A percentile compares a stretch with the other conserved stretches of the same genome.
phyloP scores from a whole-genome alignment of 2,888 invertebrate genomes.

The Boloria euphrosyne region DNA sequence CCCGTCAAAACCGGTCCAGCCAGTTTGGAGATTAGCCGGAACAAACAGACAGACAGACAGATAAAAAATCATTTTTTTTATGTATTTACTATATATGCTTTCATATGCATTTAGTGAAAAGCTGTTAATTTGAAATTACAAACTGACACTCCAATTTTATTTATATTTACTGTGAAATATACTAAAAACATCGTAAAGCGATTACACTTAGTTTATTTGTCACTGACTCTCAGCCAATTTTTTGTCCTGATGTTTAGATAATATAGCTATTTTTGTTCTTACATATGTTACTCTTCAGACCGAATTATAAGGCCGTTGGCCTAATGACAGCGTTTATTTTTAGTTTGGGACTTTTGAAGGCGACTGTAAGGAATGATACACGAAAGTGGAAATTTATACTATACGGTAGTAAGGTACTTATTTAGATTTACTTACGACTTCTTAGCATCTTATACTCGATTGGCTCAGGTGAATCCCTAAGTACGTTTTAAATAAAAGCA shows the following conservation, averaged over 20 bases:
- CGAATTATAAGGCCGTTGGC: conserved; percentile 81
- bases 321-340: conserved; percentile 76
- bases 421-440: conserved; percentile 25
- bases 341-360: conserved; percentile 63
- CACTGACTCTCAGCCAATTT: conserved; percentile 70
- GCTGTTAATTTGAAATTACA: too few relatives aligned
- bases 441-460: too few relatives aligned
- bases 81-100: too few relatives aligned
- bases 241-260: conserved; percentile 67
- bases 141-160: too few relatives aligned
- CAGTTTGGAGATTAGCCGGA: too few relatives aligned
- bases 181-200: conserved; percentile 4
- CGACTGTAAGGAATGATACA: conserved; percentile 57
- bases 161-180: too few relatives aligned
- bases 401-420: conserved; percentile 29
- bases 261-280: conserved; percentile 75
- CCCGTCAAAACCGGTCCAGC: too few relatives aligned
- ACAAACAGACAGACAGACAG: too few relatives aligned
- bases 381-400: conserved; percentile 27
- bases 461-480: too few relatives aligned
- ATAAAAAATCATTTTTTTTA: too few relatives aligned
- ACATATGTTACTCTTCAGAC: conserved; percentile 78
- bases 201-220: conserved; percentile 16
- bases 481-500: too few relatives aligned
- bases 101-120: too few relatives aligned